These are phyloP conservation scores for Macrotus californicus DNA, from an alignment of 2,113 vertebrate species.

Conservation along the genomic window DNA sequence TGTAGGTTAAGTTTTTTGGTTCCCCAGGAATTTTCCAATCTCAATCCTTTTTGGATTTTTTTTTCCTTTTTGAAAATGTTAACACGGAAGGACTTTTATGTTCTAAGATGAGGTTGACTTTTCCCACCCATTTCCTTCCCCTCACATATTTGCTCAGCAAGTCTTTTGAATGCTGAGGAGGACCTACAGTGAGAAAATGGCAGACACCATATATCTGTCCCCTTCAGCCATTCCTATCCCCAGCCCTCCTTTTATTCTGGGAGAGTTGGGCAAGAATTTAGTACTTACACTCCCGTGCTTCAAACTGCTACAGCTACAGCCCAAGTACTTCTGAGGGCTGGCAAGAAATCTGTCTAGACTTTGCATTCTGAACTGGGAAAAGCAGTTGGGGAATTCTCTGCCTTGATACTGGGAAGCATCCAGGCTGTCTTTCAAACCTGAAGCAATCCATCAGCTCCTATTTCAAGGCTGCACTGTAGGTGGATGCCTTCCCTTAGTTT, in stretches of 20 bases:
- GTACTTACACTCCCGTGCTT: neutral
- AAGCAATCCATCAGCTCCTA: neutral
- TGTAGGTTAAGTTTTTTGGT: constrained; percentile 21
- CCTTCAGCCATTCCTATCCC: neutral
- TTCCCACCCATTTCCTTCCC: constrained; percentile 61
- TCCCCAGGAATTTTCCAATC: constrained; percentile 37
- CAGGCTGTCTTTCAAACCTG: neutral
- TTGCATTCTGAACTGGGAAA: neutral
- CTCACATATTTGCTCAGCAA: constrained; percentile 55
- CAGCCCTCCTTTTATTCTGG: neutral
- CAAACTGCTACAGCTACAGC: neutral
- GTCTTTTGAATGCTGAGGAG: constrained; percentile 30
- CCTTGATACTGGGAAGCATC: neutral
- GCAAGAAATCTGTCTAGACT: neutral
- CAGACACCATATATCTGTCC: neutral
- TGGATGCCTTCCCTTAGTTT: neutral
- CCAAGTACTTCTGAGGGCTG: neutral
- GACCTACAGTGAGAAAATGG: neutral
- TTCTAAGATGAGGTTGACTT: constrained; percentile 10
- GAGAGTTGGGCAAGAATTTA: constrained; percentile 6
- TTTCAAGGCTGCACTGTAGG: neutral
- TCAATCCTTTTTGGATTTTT: neutral
- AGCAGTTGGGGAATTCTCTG: neutral
- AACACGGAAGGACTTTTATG: neutral
- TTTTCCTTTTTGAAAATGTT: constrained; percentile 40